Evolutionary conservation across 2,113 vertebrate species (phyloP).

Genomic region (Murina feae): DNA sequence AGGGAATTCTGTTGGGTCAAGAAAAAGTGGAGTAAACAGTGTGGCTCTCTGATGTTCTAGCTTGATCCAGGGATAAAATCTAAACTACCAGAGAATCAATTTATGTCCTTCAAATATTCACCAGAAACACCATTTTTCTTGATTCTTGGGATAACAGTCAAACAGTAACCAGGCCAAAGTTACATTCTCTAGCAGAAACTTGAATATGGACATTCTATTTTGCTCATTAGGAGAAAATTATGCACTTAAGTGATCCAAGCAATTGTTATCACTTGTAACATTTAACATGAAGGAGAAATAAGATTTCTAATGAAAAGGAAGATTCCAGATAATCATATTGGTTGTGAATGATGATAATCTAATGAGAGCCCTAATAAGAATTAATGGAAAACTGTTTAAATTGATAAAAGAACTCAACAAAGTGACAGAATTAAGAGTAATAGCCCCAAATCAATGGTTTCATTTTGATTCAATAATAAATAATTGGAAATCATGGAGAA

Average conservation of each 20-base stretch:
- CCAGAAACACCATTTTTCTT: not conserved
- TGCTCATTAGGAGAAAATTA: not conserved
- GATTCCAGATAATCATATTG: not conserved
- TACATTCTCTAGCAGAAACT: not conserved
- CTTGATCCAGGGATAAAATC: not conserved
- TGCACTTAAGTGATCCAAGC: not conserved
- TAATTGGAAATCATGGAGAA: not conserved
- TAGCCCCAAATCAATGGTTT: not conserved
- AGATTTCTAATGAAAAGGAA: not conserved
- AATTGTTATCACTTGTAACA: not conserved
- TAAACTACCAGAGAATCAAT: not conserved
- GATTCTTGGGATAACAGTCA: not conserved
- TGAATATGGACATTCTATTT: not conserved
- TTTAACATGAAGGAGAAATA: not conserved
- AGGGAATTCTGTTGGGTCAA: not conserved
- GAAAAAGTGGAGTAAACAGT: accelerated
- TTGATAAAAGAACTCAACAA: not conserved
- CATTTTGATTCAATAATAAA: not conserved
- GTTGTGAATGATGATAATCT: not conserved
- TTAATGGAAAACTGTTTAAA: not conserved
- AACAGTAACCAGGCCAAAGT: not conserved
- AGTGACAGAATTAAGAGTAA: not conserved
- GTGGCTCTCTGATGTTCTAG: not conserved
- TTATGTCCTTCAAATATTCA: not conserved
- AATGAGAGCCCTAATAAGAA: not conserved